These are phyloP conservation scores for Noctilio leporinus DNA, from an alignment of 2,113 vertebrate genomes.

Conservation along the genomic window DNA sequence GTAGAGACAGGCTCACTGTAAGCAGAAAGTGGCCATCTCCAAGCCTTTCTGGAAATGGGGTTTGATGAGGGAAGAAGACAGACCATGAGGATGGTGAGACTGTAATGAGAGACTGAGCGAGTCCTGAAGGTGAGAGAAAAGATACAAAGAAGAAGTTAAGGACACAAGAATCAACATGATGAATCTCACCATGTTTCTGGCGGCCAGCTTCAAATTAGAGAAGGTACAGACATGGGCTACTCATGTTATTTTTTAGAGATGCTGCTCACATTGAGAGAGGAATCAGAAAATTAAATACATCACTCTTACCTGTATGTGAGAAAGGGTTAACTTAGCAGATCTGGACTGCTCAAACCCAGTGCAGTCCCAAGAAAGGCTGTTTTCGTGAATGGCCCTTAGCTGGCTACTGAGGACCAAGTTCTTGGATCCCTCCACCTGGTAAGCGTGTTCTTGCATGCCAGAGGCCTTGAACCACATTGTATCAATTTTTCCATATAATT, in stretches of 20 bases:
- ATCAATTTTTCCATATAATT: neutral
- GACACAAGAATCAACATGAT: rapidly evolving
- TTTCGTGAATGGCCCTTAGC: neutral
- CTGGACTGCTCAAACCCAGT: neutral
- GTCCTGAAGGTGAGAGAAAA: neutral
- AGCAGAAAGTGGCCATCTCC: neutral
- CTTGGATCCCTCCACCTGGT: neutral
- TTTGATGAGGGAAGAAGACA: neutral
- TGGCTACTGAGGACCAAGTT: neutral
- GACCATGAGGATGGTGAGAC: neutral
- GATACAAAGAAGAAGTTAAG: neutral
- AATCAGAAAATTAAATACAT: neutral
- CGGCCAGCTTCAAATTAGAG: neutral
- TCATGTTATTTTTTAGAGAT: neutral
- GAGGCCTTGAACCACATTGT: neutral
- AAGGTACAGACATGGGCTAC: neutral
- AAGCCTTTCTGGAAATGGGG: neutral
- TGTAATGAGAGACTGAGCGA: neutral
- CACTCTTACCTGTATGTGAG: neutral
- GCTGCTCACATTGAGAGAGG: neutral
- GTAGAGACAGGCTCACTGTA: neutral
- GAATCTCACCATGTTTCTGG: neutral
- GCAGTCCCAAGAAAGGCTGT: neutral
- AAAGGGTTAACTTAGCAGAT: neutral
- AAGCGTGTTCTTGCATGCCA: neutral